Percentiles rank a stretch among this genome's conserved stretches.
These are phyloP conservation scores for Crocodylus rhombifer DNA, from an alignment of 2,797 vertebrate genomes.

Conservation along the genomic window DNA sequence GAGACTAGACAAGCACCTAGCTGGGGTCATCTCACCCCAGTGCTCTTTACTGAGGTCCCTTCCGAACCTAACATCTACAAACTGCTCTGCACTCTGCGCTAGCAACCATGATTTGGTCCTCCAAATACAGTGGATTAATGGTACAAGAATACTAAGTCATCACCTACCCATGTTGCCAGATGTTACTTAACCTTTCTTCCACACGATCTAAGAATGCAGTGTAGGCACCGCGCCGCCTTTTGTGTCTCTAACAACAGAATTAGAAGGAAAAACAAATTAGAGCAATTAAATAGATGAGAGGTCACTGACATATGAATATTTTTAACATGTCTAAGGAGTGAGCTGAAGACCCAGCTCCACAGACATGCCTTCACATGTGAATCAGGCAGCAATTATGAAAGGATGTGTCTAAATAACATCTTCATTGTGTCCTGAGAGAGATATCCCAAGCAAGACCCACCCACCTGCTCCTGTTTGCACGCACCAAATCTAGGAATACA, in stretches of 20 bases:
- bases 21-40: too few species aligned
- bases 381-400: not conserved
- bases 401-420: too few species aligned
- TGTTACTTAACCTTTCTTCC: conserved; percentile 80
- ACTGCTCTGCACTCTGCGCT: not conserved
- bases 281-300: not conserved
- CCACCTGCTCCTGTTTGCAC: too few species aligned
- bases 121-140: not conserved
- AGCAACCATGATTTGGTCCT: not conserved
- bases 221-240: conserved; percentile 47
- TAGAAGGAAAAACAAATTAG: not conserved
- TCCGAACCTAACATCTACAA: too few species aligned
- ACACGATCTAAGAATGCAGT: conserved; percentile 76
- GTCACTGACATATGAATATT: not conserved
- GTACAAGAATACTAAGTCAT: too few species aligned
- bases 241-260: conserved; percentile 74
- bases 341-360: not conserved
- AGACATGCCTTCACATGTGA: not conserved
- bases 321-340: not conserved
- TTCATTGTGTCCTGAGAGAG: too few species aligned
- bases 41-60: too few species aligned
- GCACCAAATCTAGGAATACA: too few species aligned
- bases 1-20: too few species aligned
- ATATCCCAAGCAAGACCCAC: too few species aligned
- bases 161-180: conserved; percentile 54